These are phyloP conservation scores for Cardinalis cardinalis DNA, from an alignment of 2,113 vertebrate genomes.

Conservation along the genomic window DNA sequence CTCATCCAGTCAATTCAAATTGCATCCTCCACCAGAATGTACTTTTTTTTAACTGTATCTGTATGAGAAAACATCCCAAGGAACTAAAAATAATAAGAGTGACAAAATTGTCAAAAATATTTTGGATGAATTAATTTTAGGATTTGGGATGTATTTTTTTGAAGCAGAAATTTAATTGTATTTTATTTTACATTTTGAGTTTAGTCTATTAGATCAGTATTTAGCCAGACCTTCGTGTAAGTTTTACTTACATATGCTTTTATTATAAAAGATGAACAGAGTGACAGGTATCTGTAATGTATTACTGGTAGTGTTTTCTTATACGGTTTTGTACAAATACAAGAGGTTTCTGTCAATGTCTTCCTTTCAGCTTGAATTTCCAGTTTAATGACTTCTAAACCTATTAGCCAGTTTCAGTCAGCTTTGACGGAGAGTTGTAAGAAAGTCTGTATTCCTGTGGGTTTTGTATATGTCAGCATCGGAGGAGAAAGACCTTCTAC, in stretches of 20 bases:
- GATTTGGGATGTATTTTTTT: not conserved
- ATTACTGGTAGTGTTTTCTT: not conserved
- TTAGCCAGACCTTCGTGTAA: not conserved
- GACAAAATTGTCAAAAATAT: not conserved
- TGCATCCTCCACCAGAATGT: no score
- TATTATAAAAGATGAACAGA: not conserved
- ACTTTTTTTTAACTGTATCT: not conserved
- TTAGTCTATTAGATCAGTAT: not conserved
- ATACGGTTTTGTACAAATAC: not conserved
- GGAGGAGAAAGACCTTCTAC: not conserved
- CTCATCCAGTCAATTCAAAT: not conserved
- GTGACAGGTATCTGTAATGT: not conserved
- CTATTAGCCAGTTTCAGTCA: not conserved
- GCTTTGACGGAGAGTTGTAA: not conserved
- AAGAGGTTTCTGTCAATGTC: not conserved
- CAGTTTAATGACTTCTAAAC: not conserved
- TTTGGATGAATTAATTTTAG: not conserved
- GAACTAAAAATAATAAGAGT: not conserved
- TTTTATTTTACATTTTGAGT: not conserved
- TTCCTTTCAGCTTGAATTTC: not conserved
- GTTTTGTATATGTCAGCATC: not conserved
- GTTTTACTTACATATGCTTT: not conserved
- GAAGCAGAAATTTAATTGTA: not conserved
- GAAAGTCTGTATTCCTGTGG: not conserved
- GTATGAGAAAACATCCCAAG: not conserved